Conservation (phyloP, 2,888 invertebrate species). For the Plusia festucae region DNA sequence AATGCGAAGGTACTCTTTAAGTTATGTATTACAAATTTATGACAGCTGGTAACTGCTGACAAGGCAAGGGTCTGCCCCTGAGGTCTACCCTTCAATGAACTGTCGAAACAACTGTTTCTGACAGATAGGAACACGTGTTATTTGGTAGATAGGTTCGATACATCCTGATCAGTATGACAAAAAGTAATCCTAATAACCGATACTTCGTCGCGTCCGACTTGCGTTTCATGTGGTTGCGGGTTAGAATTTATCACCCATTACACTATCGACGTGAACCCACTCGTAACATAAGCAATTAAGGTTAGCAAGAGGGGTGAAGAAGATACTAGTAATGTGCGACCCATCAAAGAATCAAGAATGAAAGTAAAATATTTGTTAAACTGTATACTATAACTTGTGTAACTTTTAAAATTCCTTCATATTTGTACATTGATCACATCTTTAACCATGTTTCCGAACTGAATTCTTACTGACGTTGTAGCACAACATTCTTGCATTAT, state of each 20-base stretch:
- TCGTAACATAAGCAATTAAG: too few species aligned
- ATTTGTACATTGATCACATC: not conserved
- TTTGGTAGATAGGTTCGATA: not conserved
- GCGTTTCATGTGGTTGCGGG: too few species aligned
- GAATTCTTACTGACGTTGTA: not conserved
- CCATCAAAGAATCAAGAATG: too few species aligned
- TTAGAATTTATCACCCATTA: too few species aligned
- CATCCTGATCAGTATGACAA: not conserved
- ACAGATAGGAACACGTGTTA: not conserved
- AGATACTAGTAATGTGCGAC: too few species aligned
- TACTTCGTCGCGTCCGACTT: too few species aligned
- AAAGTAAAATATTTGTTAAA: too few species aligned
- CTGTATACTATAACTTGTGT: too few species aligned
- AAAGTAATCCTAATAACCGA: too few species aligned
- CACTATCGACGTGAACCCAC: too few species aligned
- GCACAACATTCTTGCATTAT: not conserved
- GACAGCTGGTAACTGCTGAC: not conserved
- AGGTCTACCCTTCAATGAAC: slow-evolving; percentile 2
- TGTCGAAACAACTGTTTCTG: not conserved
- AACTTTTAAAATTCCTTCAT: not conserved
- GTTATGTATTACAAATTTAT: not conserved
- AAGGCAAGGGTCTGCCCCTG: not conserved
- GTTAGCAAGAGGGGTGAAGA: too few species aligned
- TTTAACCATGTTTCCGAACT: not conserved
- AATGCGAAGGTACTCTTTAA: too few species aligned